Evolutionary conservation across 2,797 vertebrate genomes (phyloP).

Genomic region (Thunnus albacares): DNA sequence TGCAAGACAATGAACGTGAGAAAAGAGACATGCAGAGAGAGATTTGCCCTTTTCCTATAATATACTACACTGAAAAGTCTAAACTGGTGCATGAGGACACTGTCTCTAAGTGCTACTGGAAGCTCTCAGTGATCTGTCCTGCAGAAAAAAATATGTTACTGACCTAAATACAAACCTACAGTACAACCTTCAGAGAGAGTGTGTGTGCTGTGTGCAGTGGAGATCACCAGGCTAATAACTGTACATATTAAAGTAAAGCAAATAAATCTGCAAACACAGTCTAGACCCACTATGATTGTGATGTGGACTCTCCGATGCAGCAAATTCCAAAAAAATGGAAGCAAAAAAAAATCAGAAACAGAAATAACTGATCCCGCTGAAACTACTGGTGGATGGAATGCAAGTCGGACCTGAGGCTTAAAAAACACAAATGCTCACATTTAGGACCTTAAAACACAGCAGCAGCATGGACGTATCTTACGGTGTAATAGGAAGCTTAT

Average conservation of each 20-base stretch:
- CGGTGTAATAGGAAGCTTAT: conserved; percentile 15
- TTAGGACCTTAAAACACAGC: conserved; percentile 33
- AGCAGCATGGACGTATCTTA: conserved; percentile 20
- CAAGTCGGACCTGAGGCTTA: conserved; percentile 38
- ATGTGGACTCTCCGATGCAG: neutral
- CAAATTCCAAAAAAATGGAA: conserved; percentile 14
- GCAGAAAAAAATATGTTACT: conserved; percentile 8
- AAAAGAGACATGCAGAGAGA: conserved; percentile 17
- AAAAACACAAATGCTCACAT: conserved; percentile 23
- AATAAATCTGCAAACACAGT: conserved; percentile 2
- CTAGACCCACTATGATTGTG: conserved; percentile 25
- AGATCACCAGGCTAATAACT: conserved; percentile 2
- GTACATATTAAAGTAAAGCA: neutral
- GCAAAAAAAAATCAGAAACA: conserved; percentile 22
- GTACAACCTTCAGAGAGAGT: conserved; percentile 2
- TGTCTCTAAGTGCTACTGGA: conserved; percentile 1
- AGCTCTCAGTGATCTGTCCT: conserved; percentile 16
- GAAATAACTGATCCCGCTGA: conserved; percentile 67
- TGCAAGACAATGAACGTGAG: conserved; percentile 22
- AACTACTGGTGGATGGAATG: conserved; percentile 69
- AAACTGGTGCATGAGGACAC: neutral
- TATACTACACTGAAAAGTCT: conserved; percentile 1
- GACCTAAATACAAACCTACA: conserved; percentile 41
- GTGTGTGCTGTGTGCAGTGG: conserved; percentile 3
- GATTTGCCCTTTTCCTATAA: conserved; percentile 12